Percentiles rank a stretch among this genome's conserved stretches.
Evolutionary conservation across 2,888 invertebrate genomes (phyloP).

Genomic region (Tribolium freemani): DNA sequence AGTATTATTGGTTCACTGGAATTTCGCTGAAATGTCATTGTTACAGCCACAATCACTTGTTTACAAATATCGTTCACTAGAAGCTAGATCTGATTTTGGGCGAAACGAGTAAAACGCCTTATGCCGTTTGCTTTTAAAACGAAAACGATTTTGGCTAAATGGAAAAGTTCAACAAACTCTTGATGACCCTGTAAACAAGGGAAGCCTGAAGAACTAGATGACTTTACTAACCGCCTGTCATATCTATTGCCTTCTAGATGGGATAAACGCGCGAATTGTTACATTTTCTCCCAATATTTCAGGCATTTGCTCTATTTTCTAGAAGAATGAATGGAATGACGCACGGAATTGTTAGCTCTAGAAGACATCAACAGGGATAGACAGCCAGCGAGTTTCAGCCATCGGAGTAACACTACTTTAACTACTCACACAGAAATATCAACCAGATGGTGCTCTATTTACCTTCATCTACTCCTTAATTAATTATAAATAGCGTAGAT

Average conservation of each 20-base stretch:
- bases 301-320: conserved; percentile 49
- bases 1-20: conserved; percentile 15
- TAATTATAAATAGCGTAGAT: conserved; percentile 61
- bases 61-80: conserved; percentile 4
- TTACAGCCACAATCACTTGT: conserved; percentile 25
- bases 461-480: conserved; percentile 67
- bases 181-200: conserved; percentile 56
- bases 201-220: conserved; percentile 23
- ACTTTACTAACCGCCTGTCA: conserved; percentile 11
- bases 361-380: conserved; percentile 53
- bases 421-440: background rate
- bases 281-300: background rate
- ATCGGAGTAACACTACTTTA: background rate
- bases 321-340: conserved; percentile 52
- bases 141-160: conserved; percentile 4
- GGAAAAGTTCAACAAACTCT: conserved; percentile 60
- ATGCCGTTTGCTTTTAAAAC: background rate
- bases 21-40: conserved; percentile 23
- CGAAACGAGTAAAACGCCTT: background rate
- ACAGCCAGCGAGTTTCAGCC: conserved; percentile 31
- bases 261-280: background rate
- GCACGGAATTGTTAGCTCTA: conserved; percentile 54
- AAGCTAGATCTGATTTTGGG: background rate
- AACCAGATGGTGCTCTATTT: conserved; percentile 40
- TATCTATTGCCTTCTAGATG: background rate